phyloP scores from a whole-genome alignment of 2,797 vertebrate genomes.

The Gambusia yucatana region DNA sequence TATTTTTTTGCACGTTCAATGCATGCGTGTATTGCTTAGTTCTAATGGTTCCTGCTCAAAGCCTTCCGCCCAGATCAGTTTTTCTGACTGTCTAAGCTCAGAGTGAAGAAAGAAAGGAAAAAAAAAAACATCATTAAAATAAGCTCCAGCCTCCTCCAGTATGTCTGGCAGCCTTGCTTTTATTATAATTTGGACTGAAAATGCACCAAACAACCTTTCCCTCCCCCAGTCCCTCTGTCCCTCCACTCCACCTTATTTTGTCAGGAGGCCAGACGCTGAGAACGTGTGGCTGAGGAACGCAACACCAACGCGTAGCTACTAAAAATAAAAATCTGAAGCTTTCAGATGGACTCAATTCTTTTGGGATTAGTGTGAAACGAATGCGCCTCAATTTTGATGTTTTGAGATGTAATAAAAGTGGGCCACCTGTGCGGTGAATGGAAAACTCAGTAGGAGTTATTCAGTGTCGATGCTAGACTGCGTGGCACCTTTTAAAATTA shows the following conservation, averaged over 20 bases:
- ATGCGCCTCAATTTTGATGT: constrained; percentile 14
- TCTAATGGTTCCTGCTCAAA: constrained; percentile 32
- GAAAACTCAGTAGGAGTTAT: constrained; percentile 37
- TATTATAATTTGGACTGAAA: constrained; percentile 52
- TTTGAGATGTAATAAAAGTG: constrained; percentile 24
- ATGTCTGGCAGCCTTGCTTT: constrained; percentile 61
- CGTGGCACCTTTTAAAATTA: constrained; percentile 51
- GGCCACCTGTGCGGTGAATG: constrained; percentile 40
- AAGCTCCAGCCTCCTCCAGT: constrained; percentile 57
- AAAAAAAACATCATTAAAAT: constrained; percentile 62
- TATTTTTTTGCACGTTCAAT: not conserved
- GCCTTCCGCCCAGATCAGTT: constrained; percentile 35
- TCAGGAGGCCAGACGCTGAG: constrained; percentile 47
- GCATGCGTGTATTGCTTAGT: not conserved
- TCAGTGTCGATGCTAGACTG: constrained; percentile 14
- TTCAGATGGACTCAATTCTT: constrained; percentile 34
- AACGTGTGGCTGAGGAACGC: constrained; percentile 41
- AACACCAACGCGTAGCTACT: constrained; percentile 47
- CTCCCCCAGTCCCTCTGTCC: constrained; percentile 54
- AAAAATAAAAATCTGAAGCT: constrained; percentile 52
- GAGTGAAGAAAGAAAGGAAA: constrained; percentile 31
- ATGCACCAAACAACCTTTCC: constrained; percentile 40
- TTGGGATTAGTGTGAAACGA: constrained; percentile 28
- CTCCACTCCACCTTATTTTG: constrained; percentile 54
- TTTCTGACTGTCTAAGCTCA: constrained; percentile 33